Conservation (phyloP, 2,113 vertebrate species). For the Procavia capensis region DNA sequence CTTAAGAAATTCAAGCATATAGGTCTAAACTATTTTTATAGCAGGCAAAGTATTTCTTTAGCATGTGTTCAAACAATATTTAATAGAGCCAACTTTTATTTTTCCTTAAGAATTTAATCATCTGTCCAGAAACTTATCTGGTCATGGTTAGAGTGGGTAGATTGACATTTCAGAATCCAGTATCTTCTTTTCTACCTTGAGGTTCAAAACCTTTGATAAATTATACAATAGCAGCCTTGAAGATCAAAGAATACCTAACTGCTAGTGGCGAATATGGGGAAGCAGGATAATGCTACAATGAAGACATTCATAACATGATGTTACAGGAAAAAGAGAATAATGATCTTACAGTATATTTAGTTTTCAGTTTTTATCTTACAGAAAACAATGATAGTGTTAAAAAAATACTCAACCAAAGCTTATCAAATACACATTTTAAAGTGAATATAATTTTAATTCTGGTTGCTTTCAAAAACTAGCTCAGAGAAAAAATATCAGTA, state of each 20-base stretch:
- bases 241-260: slow-evolving; percentile 83
- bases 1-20: slow-evolving; percentile 7
- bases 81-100: neutral
- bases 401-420: neutral
- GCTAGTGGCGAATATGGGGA: slow-evolving; percentile 40
- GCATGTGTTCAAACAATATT: slow-evolving; percentile 15
- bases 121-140: slow-evolving; percentile 71
- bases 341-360: neutral
- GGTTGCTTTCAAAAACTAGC: neutral
- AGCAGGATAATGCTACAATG: neutral
- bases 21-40: neutral
- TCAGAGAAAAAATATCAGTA: slow-evolving; percentile 26
- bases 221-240: slow-evolving; percentile 77
- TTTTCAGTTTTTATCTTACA: neutral
- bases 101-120: slow-evolving; percentile 64
- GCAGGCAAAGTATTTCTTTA: neutral
- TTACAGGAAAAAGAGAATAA: slow-evolving; percentile 40
- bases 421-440: neutral
- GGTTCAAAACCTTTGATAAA: slow-evolving; percentile 81
- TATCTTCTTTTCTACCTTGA: slow-evolving; percentile 65
- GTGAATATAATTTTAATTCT: neutral
- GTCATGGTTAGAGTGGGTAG: slow-evolving; percentile 61
- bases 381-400: neutral
- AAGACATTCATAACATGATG: slow-evolving; percentile 21
- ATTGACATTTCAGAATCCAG: slow-evolving; percentile 75